Conservation (phyloP, 2,888 invertebrate species). For the Euzetes globulus region DNA sequence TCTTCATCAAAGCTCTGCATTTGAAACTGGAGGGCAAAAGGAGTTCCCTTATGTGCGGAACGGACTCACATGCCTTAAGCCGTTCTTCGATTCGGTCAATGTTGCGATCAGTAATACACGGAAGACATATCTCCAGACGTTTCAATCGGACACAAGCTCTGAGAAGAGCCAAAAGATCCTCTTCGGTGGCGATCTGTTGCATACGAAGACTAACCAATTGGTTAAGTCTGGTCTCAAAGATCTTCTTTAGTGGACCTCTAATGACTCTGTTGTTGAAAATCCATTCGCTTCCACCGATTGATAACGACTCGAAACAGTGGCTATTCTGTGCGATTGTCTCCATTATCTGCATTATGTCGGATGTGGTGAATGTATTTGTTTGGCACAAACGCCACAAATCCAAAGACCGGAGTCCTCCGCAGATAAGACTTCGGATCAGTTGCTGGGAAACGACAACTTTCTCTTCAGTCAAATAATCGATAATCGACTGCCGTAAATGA, state of each 20-base stretch:
- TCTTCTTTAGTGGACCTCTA: conserved; percentile 31
- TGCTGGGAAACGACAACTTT: conserved; percentile 14
- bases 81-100: conserved; percentile 29
- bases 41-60: conserved; percentile 32
- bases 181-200: conserved; percentile 39
- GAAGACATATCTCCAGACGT: conserved; percentile 41
- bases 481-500: conserved; percentile 39
- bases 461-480: conserved; percentile 39
- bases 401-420: conserved; percentile 24
- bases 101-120: conserved; percentile 40
- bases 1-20: conserved; percentile 37
- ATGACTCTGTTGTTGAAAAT: conserved; percentile 31
- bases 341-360: conserved; percentile 25
- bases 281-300: conserved; percentile 33
- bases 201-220: conserved; percentile 38
- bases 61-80: conserved; percentile 15
- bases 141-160: conserved; percentile 38
- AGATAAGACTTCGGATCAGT: conserved; percentile 25
- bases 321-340: not conserved
- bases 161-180: conserved; percentile 38
- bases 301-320: not conserved
- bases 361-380: conserved; percentile 24
- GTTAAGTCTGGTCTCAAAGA: conserved; percentile 28
- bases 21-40: conserved; percentile 41
- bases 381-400: conserved; percentile 35